Evolutionary conservation across 2,113 vertebrate genomes (phyloP).

Genomic region (Psephotus haematonotus): DNA sequence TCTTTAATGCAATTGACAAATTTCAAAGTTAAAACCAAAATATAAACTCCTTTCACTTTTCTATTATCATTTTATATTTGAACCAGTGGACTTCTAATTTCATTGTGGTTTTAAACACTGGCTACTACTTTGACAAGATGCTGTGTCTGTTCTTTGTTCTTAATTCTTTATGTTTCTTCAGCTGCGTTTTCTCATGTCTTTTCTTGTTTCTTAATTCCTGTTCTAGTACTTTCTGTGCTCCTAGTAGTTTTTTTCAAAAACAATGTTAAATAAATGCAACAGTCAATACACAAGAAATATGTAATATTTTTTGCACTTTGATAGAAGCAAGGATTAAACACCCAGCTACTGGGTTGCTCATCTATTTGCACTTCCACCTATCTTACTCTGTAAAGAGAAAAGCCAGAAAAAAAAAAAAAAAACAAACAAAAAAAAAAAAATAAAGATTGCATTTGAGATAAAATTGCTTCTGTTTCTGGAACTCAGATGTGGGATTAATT

Average conservation of each 20-base stretch:
- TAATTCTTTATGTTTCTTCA: not conserved
- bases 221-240: not conserved
- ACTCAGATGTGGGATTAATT: not conserved
- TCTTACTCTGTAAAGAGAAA: not conserved
- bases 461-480: not conserved
- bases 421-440: not conserved
- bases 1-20: not conserved
- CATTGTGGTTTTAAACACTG: not conserved
- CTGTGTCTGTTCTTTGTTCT: not conserved
- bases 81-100: not conserved
- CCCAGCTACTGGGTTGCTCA: not conserved
- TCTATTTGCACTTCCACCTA: not conserved
- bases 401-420: not conserved
- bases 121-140: not conserved
- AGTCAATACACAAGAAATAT: not conserved
- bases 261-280: not conserved
- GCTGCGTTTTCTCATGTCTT: not conserved
- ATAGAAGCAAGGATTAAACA: not conserved
- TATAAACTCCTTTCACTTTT: not conserved
- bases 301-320: not conserved
- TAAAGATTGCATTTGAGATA: not conserved
- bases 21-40: not conserved
- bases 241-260: not conserved
- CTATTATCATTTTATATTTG: not conserved
- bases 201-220: not conserved